Conservation (phyloP, 1,140 invertebrate species). For the Zophobas atratus region DNA sequence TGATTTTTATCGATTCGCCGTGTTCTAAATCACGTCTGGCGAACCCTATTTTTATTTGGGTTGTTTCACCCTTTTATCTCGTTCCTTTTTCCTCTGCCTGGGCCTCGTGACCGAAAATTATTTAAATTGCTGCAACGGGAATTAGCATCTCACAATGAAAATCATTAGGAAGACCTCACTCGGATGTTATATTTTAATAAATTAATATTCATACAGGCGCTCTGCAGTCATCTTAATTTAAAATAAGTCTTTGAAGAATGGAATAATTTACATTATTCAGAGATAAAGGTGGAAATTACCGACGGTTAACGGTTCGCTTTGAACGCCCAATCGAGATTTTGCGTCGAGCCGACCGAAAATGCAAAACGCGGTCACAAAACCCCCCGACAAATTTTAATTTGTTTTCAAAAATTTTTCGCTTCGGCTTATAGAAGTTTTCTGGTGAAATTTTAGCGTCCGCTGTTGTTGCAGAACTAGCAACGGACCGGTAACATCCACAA, state of each 20-base stretch:
- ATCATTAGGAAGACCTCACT: conserved; percentile 43
- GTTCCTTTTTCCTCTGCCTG: neutral
- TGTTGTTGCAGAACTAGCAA: too few relatives aligned
- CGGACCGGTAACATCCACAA: too few relatives aligned
- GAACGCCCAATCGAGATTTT: neutral
- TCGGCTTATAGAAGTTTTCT: too few relatives aligned
- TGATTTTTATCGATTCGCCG: conserved; percentile 37
- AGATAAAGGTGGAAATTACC: conserved; percentile 42
- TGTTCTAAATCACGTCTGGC: conserved; percentile 2
- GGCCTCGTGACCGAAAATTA: conserved; percentile 16
- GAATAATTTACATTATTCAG: conserved; percentile 43
- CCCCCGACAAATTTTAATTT: too few relatives aligned
- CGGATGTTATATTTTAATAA: conserved; percentile 49
- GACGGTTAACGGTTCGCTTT: conserved; percentile 34
- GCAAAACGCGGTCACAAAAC: neutral
- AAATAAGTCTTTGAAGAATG: conserved; percentile 47
- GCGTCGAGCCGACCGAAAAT: conserved; percentile 6
- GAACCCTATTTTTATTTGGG: conserved; percentile 8
- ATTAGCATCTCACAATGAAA: conserved; percentile 47
- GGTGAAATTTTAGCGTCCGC: too few relatives aligned
- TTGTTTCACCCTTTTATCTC: neutral
- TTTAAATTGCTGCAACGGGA: conserved; percentile 32
- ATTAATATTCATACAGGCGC: conserved; percentile 47
- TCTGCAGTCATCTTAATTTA: conserved; percentile 45
- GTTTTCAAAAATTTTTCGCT: too few relatives aligned